Conservation (phyloP, 2,888 invertebrate genomes). For the Dorcus hopei region DNA sequence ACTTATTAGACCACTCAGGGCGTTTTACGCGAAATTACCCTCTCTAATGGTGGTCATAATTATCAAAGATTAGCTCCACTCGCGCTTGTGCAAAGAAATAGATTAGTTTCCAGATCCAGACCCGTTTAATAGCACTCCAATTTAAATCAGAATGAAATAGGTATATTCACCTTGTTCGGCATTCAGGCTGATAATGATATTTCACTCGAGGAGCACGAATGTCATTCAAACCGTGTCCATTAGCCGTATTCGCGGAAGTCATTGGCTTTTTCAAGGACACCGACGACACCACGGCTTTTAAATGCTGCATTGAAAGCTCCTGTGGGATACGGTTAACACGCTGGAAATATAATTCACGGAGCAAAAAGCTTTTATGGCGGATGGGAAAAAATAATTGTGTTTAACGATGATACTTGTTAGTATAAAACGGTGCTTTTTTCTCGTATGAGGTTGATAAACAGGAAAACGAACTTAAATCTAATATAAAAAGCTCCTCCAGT, state of each 20-base stretch:
- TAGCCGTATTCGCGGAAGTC: constrained; percentile 38
- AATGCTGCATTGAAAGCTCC: not conserved
- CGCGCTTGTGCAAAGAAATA: constrained; percentile 15
- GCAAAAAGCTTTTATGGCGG: no score
- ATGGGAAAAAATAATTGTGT: no score
- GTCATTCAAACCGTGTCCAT: constrained; percentile 38
- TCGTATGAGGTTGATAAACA: no score
- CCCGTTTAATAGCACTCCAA: constrained; percentile 26
- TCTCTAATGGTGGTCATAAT: constrained; percentile 23
- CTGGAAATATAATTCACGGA: not conserved
- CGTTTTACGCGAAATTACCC: not conserved
- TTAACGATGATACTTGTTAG: no score
- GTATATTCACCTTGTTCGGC: constrained; percentile 33
- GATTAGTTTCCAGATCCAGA: constrained; percentile 16
- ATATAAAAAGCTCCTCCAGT: no score
- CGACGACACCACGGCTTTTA: not conserved
- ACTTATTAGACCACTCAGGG: no score
- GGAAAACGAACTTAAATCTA: no score
- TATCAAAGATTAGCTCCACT: constrained; percentile 20
- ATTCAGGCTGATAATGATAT: constrained; percentile 33
- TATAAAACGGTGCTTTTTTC: no score
- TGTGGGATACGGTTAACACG: not conserved
- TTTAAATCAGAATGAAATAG: constrained; percentile 31
- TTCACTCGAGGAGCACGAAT: constrained; percentile 31
- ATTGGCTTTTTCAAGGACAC: constrained; percentile 41